Evolutionary conservation across 2,797 vertebrate species (phyloP).

Genomic region (Sorex maritimensis): DNA sequence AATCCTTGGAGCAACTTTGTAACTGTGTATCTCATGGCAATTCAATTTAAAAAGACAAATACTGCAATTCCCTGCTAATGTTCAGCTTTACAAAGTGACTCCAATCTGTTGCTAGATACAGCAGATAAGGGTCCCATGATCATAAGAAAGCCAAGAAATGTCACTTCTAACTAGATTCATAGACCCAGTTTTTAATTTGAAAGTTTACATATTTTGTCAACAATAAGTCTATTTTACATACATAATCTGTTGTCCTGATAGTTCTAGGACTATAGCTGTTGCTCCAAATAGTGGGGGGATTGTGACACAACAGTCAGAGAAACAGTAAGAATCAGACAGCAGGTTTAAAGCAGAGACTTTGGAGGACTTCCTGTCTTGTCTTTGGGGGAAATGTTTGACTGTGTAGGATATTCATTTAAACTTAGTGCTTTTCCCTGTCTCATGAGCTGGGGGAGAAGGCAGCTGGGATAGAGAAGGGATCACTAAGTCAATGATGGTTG

Average conservation of each 20-base stretch:
- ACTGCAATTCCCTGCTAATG: background rate
- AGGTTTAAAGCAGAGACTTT: background rate
- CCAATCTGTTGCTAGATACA: background rate
- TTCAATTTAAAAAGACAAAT: background rate
- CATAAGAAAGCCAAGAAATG: conserved; percentile 25
- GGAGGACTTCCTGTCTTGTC: background rate
- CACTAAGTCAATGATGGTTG: no score
- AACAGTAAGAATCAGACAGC: conserved; percentile 13
- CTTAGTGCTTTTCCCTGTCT: background rate
- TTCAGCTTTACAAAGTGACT: background rate
- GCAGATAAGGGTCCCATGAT: background rate
- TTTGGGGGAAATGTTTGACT: background rate
- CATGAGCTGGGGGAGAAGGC: no score
- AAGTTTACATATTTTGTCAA: conserved; percentile 9
- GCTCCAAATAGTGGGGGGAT: background rate
- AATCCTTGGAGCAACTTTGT: no score
- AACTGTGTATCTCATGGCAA: no score
- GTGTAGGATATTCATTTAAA: conserved; percentile 26
- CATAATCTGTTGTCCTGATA: background rate
- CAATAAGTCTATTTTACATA: background rate
- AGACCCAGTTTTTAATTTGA: conserved; percentile 16
- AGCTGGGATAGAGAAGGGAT: no score
- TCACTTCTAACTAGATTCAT: background rate
- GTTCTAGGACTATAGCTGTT: conserved; percentile 7
- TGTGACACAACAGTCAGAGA: background rate